A percentile compares a stretch with the other conserved stretches of the same genome.
These are phyloP conservation scores for Serrognathus titanus DNA, from an alignment of 2,888 invertebrate species.

Conservation along the genomic window DNA sequence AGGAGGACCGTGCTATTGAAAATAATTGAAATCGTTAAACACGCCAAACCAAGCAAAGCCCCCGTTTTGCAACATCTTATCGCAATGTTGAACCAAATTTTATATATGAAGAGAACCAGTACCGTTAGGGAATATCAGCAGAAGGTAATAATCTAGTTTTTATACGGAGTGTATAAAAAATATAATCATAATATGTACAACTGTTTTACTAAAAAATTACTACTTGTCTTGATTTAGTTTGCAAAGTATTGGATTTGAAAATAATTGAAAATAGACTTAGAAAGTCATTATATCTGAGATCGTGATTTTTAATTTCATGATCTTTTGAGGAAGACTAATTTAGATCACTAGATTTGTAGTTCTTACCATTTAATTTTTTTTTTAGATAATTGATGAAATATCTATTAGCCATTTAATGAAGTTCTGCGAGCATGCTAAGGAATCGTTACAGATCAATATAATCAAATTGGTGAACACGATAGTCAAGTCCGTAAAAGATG, in stretches of 20 bases:
- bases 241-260: too few species aligned
- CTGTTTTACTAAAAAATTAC: too few species aligned
- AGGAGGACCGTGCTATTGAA: slow-evolving; percentile 30
- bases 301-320: too few species aligned
- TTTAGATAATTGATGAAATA: slow-evolving; percentile 33
- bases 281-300: too few species aligned
- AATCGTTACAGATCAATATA: slow-evolving; percentile 37
- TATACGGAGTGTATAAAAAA: too few species aligned
- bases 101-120: slow-evolving; percentile 27
- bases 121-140: too few species aligned
- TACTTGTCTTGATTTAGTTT: too few species aligned
- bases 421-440: slow-evolving; percentile 26
- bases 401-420: slow-evolving; percentile 19
- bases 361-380: not conserved
- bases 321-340: too few species aligned
- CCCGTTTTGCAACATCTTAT: slow-evolving; percentile 31
- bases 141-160: too few species aligned
- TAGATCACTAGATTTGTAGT: not conserved
- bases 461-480: slow-evolving; percentile 42
- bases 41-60: slow-evolving; percentile 17
- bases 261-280: too few species aligned
- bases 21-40: slow-evolving; percentile 33
- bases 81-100: slow-evolving; percentile 39
- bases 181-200: too few species aligned
- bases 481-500: slow-evolving; percentile 36